Percentiles rank a stretch among this genome's conserved stretches.
Conservation (phyloP, 2,888 invertebrate species). For the Amphipyra tragopoginis region DNA sequence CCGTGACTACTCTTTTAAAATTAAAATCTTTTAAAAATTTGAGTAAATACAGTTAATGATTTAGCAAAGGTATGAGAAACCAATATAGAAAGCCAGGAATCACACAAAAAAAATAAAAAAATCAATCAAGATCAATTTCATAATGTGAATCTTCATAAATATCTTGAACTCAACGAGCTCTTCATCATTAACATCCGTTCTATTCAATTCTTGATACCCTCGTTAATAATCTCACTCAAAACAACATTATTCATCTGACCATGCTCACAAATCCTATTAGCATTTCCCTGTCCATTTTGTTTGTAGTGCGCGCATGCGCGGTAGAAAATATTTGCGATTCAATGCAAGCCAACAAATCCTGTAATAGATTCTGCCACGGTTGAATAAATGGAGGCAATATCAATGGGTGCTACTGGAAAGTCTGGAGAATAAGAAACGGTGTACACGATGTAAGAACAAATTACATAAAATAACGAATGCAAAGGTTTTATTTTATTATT, state of each 20-base stretch:
- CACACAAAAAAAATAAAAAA: too few relatives aligned
- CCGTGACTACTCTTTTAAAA: too few relatives aligned
- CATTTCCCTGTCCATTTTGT: constrained; percentile 58
- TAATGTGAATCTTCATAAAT: constrained; percentile 2
- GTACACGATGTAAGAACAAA: constrained; percentile 10
- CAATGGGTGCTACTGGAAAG: constrained; percentile 44
- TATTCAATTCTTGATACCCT: constrained; percentile 47
- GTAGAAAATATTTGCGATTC: constrained; percentile 56
- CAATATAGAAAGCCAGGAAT: too few relatives aligned
- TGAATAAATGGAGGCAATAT: constrained; percentile 53
- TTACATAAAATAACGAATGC: background rate
- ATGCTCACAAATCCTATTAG: constrained; percentile 63
- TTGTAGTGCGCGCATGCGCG: constrained; percentile 47
- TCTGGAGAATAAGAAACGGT: constrained; percentile 33
- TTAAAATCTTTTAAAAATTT: too few relatives aligned
- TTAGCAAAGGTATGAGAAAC: too few relatives aligned
- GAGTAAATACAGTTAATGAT: too few relatives aligned
- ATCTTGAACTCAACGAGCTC: constrained; percentile 15
- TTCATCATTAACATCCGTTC: constrained; percentile 34
- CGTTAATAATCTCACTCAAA: constrained; percentile 59
- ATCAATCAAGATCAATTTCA: constrained; percentile 1
- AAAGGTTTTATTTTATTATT: background rate
- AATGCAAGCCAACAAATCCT: constrained; percentile 61
- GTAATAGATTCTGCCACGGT: constrained; percentile 57
- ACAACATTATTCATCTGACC: constrained; percentile 61